Evolutionary conservation across 2,113 vertebrate species (phyloP).

Genomic region (Albula goreensis): DNA sequence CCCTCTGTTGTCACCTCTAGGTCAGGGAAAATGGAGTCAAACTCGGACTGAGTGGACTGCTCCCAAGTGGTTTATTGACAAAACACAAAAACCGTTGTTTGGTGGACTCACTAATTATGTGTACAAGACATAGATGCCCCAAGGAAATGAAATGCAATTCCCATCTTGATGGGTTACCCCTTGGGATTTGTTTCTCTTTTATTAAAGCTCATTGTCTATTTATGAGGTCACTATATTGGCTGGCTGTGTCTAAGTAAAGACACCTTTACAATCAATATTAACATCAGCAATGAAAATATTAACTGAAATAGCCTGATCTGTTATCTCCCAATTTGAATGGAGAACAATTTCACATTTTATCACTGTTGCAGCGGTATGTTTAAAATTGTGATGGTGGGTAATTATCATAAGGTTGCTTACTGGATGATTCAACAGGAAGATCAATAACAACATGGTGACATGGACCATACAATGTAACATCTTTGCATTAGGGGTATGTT

Average conservation of each 20-base stretch:
- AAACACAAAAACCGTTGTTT: conserved; percentile 91
- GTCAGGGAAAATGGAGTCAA: conserved; percentile 93
- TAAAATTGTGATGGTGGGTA: neutral
- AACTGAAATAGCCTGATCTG: neutral
- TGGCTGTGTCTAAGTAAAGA: neutral
- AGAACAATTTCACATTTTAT: neutral
- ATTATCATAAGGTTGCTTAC: neutral
- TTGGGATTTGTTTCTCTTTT: conserved; percentile 92
- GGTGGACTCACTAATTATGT: conserved; percentile 94
- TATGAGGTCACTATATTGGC: conserved; percentile 82
- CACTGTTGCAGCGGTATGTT: neutral
- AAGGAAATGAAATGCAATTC: conserved; percentile 99
- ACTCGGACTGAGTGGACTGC: conserved; percentile 87
- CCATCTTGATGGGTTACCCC: conserved; percentile 88
- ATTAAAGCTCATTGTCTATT: conserved; percentile 94
- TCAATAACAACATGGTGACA: neutral
- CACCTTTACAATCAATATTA: neutral
- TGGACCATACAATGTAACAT: neutral
- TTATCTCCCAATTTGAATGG: neutral
- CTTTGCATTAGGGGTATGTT: neutral
- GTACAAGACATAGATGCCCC: conserved; percentile 90
- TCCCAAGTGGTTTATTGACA: conserved; percentile 94
- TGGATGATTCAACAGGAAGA: neutral
- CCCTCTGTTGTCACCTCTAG: conserved; percentile 84
- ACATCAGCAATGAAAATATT: neutral